Evolutionary conservation across 2,113 vertebrate species (phyloP).

Genomic region (Machaerirhynchus nigripectus): DNA sequence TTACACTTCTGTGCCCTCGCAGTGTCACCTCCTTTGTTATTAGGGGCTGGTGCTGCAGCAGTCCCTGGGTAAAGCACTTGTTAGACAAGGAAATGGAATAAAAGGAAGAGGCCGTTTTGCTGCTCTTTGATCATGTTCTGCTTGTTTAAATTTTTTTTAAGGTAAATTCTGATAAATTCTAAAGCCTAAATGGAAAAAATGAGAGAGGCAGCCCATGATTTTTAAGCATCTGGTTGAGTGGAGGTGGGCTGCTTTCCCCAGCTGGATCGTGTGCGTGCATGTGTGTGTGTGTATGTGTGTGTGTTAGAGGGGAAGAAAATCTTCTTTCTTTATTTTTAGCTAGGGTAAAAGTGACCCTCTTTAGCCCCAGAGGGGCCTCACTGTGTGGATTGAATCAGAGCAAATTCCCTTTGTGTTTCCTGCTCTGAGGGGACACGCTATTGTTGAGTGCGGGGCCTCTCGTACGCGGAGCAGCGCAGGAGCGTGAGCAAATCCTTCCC

Average conservation of each 20-base stretch:
- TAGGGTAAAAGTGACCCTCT: slow-evolving; percentile 69
- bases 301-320: not conserved
- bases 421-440: slow-evolving; percentile 70
- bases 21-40: slow-evolving; percentile 69
- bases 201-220: not conserved
- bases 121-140: slow-evolving; percentile 24
- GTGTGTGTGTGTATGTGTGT: not conserved
- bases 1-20: slow-evolving; percentile 18
- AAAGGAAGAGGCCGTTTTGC: slow-evolving; percentile 6
- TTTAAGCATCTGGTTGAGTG: slow-evolving; percentile 31
- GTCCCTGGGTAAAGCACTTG: slow-evolving; percentile 61
- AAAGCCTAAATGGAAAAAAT: not conserved
- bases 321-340: slow-evolving; percentile 57
- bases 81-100: slow-evolving; percentile 62
- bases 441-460: slow-evolving; percentile 69
- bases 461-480: slow-evolving; percentile 6
- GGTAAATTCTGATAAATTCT: slow-evolving; percentile 52
- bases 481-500: slow-evolving; percentile 42
- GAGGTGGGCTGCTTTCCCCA: not conserved
- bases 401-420: slow-evolving; percentile 75
- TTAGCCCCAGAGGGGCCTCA: slow-evolving; percentile 75
- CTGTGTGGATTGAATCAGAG: slow-evolving; percentile 72
- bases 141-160: not conserved
- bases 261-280: not conserved
- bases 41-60: slow-evolving; percentile 46